Conservation (phyloP, 2,113 vertebrate species). For the Prionailurus viverrinus region DNA sequence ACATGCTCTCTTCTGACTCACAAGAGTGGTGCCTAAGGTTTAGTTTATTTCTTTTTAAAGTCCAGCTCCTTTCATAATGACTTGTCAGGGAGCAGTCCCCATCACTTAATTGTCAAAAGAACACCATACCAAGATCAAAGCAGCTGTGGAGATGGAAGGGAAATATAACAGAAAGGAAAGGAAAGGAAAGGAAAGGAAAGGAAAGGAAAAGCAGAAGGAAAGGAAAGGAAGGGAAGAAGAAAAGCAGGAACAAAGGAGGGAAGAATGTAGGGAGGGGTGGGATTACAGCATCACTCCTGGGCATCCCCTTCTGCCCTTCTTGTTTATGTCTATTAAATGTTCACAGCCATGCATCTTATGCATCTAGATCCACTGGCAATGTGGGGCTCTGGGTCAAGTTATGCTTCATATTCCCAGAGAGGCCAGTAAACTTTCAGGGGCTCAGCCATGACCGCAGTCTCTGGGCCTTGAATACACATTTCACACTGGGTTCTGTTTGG, state of each 20-base stretch:
- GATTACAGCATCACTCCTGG: neutral
- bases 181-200: neutral
- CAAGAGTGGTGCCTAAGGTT: neutral
- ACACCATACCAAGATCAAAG: slow-evolving; percentile 53
- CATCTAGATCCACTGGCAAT: neutral
- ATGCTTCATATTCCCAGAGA: neutral
- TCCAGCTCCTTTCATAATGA: slow-evolving; percentile 5
- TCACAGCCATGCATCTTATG: neutral
- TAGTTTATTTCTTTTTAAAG: slow-evolving; percentile 74
- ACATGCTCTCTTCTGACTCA: slow-evolving; percentile 35
- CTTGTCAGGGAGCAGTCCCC: neutral
- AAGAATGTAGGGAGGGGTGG: neutral
- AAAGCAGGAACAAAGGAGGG: neutral
- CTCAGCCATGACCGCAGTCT: neutral
- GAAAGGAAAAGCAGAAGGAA: rapidly evolving
- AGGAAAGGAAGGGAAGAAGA: too few species aligned
- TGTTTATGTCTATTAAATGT: neutral
- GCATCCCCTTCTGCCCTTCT: neutral
- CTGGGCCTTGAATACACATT: slow-evolving; percentile 63
- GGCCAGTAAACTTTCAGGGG: neutral
- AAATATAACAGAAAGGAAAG: neutral
- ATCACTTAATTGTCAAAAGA: slow-evolving; percentile 68
- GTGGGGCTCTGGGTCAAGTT: neutral
- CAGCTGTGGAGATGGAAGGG: slow-evolving; percentile 29
- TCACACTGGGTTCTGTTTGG: slow-evolving; percentile 83